These are phyloP conservation scores for Chironex yamaguchii DNA, from an alignment of 30 jellyfish, hydroid and myxozoan genomes.

Conservation along the genomic window DNA sequence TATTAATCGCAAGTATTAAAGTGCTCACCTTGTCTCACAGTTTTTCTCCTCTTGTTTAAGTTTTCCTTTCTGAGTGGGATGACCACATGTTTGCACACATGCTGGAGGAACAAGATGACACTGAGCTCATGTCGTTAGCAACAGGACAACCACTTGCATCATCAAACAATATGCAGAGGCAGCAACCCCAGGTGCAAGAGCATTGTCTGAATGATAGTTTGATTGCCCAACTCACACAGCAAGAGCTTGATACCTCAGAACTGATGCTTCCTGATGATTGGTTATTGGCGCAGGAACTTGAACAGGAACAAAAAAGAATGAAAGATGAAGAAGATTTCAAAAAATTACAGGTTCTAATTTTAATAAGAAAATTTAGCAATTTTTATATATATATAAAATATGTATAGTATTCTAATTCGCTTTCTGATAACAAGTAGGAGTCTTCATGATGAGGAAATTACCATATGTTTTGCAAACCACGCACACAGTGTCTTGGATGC, in stretches of 20 bases:
- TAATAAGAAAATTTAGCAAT: no score
- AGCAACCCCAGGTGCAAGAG: conserved; percentile 41
- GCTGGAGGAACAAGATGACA: conserved; percentile 80
- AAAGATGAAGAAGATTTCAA: conserved; percentile 83
- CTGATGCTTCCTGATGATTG: conserved; percentile 59
- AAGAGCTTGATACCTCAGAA: conserved; percentile 72
- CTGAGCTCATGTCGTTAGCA: conserved; percentile 70
- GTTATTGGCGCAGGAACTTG: conserved; percentile 61
- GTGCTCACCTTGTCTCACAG: no score
- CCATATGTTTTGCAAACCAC: no score
- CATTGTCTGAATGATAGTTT: conserved; percentile 68
- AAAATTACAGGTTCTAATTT: conserved; percentile 88
- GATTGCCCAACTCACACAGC: conserved; percentile 83
- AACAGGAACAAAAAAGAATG: conserved; percentile 58
- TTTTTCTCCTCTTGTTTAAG: no score
- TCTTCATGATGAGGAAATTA: no score
- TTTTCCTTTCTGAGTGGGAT: conserved; percentile 71
- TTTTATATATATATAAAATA: no score
- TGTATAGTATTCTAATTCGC: no score
- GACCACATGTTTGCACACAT: conserved; percentile 81
- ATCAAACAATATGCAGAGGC: conserved; percentile 16
- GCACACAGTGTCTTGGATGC: no score
- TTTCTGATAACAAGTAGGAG: no score
- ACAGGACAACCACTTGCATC: conserved; percentile 66
- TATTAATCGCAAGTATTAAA: no score